Percentiles rank a stretch among this genome's conserved stretches.
These are phyloP conservation scores for Pygmarrhopalites habei DNA, from an alignment of 1,140 invertebrate species.

Conservation along the genomic window DNA sequence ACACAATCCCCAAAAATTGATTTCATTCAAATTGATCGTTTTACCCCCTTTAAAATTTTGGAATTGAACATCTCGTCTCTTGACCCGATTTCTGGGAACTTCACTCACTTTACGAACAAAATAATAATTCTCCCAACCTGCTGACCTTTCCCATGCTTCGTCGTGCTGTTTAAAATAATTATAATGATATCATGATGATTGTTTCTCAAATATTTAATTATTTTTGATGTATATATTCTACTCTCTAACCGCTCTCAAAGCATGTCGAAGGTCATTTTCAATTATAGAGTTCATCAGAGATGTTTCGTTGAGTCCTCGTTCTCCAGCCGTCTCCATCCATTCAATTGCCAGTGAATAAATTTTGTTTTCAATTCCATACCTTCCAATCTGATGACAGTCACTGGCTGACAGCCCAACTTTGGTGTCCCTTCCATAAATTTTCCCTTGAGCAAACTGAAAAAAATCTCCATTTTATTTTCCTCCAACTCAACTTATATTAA, in stretches of 20 bases:
- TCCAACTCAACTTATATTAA: too few relatives aligned
- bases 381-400: constrained; percentile 10
- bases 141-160: not conserved
- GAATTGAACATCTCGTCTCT: constrained; percentile 7
- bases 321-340: not conserved
- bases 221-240: too few relatives aligned
- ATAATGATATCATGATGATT: too few relatives aligned
- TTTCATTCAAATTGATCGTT: constrained; percentile 8
- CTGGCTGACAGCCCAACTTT: not conserved
- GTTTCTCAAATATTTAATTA: too few relatives aligned
- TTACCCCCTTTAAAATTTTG: constrained; percentile 7
- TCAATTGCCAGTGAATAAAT: constrained; percentile 1
- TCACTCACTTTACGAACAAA: not conserved
- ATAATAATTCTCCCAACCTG: not conserved
- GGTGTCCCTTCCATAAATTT: not conserved
- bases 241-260: too few relatives aligned
- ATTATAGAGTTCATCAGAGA: not conserved
- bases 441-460: constrained; percentile 1
- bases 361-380: not conserved
- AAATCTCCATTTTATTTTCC: too few relatives aligned
- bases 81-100: not conserved
- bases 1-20: constrained; percentile 41
- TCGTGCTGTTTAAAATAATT: constrained; percentile 8
- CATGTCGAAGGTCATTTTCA: not conserved
- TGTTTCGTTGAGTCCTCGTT: not conserved